phyloP scores from a whole-genome alignment of 2,888 invertebrate genomes.

The Metellina segmentata region DNA sequence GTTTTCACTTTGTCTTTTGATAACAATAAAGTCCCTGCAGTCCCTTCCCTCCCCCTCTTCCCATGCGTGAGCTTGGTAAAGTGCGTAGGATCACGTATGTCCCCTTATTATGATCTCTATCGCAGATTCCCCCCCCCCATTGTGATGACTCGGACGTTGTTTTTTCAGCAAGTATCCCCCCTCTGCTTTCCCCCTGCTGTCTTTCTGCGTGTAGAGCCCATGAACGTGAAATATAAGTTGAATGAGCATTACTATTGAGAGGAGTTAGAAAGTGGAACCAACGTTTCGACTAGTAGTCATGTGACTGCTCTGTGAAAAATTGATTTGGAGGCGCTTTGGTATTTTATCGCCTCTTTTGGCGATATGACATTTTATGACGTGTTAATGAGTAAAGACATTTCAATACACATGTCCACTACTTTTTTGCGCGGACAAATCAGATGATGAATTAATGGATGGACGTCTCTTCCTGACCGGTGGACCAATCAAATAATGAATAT shows the following conservation, averaged over 20 bases:
- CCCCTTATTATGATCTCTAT: not conserved
- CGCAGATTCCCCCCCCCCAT: not conserved
- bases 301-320: too few relatives aligned
- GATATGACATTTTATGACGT: too few relatives aligned
- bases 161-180: not conserved
- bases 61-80: not conserved
- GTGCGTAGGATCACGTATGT: constrained; percentile 27
- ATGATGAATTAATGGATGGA: too few relatives aligned
- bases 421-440: too few relatives aligned
- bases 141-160: not conserved
- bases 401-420: too few relatives aligned
- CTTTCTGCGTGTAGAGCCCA: not conserved
- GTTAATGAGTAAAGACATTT: too few relatives aligned
- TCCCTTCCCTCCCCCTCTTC: not conserved
- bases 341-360: too few relatives aligned
- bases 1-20: constrained; percentile 57
- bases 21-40: constrained; percentile 17
- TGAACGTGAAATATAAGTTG: not conserved
- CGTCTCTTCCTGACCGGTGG: too few relatives aligned
- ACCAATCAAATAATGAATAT: too few relatives aligned
- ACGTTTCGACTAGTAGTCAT: too few relatives aligned
- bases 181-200: not conserved
- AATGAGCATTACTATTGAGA: not conserved
- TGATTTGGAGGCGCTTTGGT: too few relatives aligned
- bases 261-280: too few relatives aligned